These are phyloP conservation scores for Microdon myrmicae DNA, from an alignment of 2,888 invertebrate genomes.

Conservation along the genomic window DNA sequence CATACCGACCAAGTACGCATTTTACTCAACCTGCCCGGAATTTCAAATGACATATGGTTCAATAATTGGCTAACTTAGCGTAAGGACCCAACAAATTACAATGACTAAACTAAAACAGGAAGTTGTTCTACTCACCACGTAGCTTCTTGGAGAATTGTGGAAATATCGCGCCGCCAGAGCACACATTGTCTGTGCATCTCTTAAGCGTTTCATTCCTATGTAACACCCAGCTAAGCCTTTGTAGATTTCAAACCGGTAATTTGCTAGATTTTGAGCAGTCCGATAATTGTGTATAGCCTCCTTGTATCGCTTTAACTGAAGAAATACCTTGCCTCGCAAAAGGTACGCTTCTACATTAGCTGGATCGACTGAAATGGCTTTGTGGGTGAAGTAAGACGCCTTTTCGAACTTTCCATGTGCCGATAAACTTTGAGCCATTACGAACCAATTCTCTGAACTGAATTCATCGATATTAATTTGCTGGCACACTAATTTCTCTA, in stretches of 20 bases:
- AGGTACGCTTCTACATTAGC: conserved; percentile 79
- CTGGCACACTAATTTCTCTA: conserved; percentile 72
- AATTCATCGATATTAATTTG: conserved; percentile 66
- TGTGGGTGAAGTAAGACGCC: conserved; percentile 79
- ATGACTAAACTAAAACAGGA: not conserved
- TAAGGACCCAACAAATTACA: too few species aligned
- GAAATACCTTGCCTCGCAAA: conserved; percentile 70
- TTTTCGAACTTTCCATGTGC: conserved; percentile 71
- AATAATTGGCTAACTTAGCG: too few species aligned
- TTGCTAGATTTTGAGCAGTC: conserved; percentile 59
- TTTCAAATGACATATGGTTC: too few species aligned
- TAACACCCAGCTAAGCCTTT: conserved; percentile 83
- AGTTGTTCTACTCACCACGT: conserved; percentile 71
- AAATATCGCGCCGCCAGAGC: conserved; percentile 77
- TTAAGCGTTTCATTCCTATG: conserved; percentile 73
- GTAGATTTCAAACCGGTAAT: conserved; percentile 73
- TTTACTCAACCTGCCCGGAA: too few species aligned
- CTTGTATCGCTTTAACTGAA: conserved; percentile 59
- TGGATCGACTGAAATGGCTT: conserved; percentile 74
- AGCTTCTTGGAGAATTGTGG: conserved; percentile 77
- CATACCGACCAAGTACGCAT: too few species aligned
- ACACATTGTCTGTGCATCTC: conserved; percentile 80
- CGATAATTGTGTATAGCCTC: conserved; percentile 61
- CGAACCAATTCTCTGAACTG: conserved; percentile 79
- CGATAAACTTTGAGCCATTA: conserved; percentile 78